Evolutionary conservation across 64 coral and sea anemone species (phyloP), one percentile per base, ranked within the genome.

Genomic region (Actinia tenebrosa): DNA sequence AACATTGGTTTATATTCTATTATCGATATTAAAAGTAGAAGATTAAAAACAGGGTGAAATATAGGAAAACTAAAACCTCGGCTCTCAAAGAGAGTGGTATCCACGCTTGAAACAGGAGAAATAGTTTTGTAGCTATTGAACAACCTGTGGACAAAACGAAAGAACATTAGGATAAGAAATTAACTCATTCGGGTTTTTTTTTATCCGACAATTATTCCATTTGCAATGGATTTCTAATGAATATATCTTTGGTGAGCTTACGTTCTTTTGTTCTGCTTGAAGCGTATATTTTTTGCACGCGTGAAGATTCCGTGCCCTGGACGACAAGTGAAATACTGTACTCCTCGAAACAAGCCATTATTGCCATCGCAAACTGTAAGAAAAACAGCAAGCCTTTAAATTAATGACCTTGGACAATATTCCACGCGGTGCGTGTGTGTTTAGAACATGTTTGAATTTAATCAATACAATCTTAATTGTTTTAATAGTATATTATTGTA

Each of bases 301-400:
- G 89, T 89, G 88, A 96, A 96, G 7, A 96, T 64, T 56, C 91
- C 94, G 86, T 96, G 80, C 14, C 91, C 85, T 64, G 87, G 77
- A 58, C 77, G 77, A 26, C 94, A 96, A 16, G 87, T 87, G 59
- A 96, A 96, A 63, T 96, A 96, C 79, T 96, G 94, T 45, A 90
- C 90, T 2, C 94, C 94, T 62, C 89, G 93, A 66, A 86, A 85
- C 27, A 96, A 82, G 22, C 94, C 94, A 22, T 91, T 96, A 47
- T 93, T 79, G 9, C 94, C 91, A 96, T 45, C 90, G 89, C 30
- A 5, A 92, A 90, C 53, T 80, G 14, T 66, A 86, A 82, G 14
- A 47, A 30, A 61, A 27, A 77, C 7, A 50, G 42, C 5, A 56
- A 69, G 11, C 10, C n/a, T 75, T 75, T 72, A 9, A 75, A 75